Evolutionary conservation across 2,113 vertebrate species (phyloP), one percentile per base, ranked within the genome.

Genomic region (Tiliqua scincoides): DNA sequence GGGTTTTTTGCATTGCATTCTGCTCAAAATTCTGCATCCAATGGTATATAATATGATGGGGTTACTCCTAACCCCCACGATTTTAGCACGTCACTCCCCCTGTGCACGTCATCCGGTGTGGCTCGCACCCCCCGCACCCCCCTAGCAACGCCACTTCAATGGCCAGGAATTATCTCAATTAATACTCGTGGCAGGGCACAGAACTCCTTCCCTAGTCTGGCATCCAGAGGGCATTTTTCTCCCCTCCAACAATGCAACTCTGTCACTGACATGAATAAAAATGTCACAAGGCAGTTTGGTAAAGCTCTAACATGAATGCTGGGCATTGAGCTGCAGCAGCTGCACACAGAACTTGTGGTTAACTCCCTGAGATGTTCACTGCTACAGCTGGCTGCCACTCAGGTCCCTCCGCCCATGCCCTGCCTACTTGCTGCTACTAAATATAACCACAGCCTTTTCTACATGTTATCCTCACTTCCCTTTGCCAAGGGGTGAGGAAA

Each of bases 321-420:
- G 93, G 84, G 88, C 84, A 94, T 82, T 81, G 82, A 93, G 83
- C 76, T 30, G 65, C 87, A 92, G 92, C 93, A 95, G 93, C 91
- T 94, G 87, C 79, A 83, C 85, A 78, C 90, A 83, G 85, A 93
- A 86, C 88, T 91, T 94, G 88, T 91, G 91, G 93, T 93, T 94
- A 93, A 93, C 88, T 89, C 93, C 89, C 65, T 75, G 87, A 93
- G 93, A 91, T 89, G 93, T 92, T 89, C 92, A 61, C 93, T 89
- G 88, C 90, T 90, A 73, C 91, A 93, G 82, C 90, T 90, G 88
- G 87, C 90, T 90, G 85, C 37, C 9, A 78, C 61, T 87, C 89
- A 72, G 23, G 62, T 61, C 71, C 0, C 79, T 2, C 3, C 37
- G 3, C 30, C 82, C 17, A 0, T 63, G 89, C 71, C 77, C 79